phyloP scores from a whole-genome alignment of 2,888 invertebrate species.

The Aleiodes alternator region DNA sequence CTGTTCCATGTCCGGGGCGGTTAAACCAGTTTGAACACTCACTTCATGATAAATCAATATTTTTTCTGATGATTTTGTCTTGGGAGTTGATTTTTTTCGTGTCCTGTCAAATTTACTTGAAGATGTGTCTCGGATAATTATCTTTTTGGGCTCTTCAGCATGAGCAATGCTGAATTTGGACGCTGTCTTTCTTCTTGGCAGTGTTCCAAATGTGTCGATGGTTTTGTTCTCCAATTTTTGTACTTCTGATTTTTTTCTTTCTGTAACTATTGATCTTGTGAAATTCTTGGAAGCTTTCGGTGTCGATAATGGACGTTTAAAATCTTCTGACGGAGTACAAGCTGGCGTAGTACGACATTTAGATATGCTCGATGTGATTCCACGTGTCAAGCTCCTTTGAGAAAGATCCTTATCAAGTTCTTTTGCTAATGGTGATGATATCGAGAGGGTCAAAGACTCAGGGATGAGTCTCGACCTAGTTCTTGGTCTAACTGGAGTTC shows the following conservation, averaged over 20 bases:
- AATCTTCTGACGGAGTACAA: slow-evolving; percentile 68
- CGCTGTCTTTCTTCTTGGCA: slow-evolving; percentile 81
- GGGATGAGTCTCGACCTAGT: slow-evolving; percentile 67
- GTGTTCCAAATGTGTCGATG: slow-evolving; percentile 86
- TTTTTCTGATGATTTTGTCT: slow-evolving; percentile 74
- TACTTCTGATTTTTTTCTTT: slow-evolving; percentile 50
- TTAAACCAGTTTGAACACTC: slow-evolving; percentile 85
- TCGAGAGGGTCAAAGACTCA: slow-evolving; percentile 63
- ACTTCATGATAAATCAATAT: slow-evolving; percentile 89
- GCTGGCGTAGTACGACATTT: slow-evolving; percentile 63
- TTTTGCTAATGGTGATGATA: slow-evolving; percentile 68
- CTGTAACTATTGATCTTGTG: slow-evolving; percentile 51
- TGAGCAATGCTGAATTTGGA: slow-evolving; percentile 49
- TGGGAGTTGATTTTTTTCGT: slow-evolving; percentile 70
- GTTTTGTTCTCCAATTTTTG: slow-evolving; percentile 70
- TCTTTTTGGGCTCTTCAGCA: slow-evolving; percentile 69
- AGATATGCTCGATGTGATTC: slow-evolving; percentile 48
- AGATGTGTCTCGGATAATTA: slow-evolving; percentile 76
- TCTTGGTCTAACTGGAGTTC: slow-evolving; percentile 73
- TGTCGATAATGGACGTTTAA: slow-evolving; percentile 58
- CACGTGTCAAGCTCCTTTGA: slow-evolving; percentile 64
- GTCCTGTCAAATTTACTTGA: slow-evolving; percentile 70
- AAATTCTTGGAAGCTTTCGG: slow-evolving; percentile 46
- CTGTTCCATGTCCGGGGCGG: slow-evolving; percentile 84
- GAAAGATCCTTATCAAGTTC: slow-evolving; percentile 72